A percentile compares a stretch with the other conserved stretches of the same genome.
phyloP scores from a whole-genome alignment of 2,888 invertebrate genomes.

The Athetis lepigone region DNA sequence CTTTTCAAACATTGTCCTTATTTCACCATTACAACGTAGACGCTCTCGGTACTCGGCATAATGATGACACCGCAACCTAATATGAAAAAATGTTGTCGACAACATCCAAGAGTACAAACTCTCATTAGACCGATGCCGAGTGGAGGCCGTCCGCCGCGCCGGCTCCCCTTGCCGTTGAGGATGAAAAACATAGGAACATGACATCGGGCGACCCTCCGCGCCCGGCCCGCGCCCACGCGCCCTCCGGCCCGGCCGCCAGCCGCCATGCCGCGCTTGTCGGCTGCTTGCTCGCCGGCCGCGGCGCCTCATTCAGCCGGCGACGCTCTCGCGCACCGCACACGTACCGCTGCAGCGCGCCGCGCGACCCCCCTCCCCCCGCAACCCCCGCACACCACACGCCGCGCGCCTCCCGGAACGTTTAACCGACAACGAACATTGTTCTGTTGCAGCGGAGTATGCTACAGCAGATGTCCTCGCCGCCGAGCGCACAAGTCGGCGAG shows the following conservation, averaged over 20 bases:
- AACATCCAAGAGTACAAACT: conserved; percentile 69
- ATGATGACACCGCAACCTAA: conserved; percentile 55
- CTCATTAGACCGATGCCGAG: conserved; percentile 74
- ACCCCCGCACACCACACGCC: conserved; percentile 72
- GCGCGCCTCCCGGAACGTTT: conserved; percentile 82
- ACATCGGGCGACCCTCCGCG: conserved; percentile 78
- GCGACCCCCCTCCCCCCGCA: conserved; percentile 64
- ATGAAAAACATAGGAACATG: conserved; percentile 82
- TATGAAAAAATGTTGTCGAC: conserved; percentile 65
- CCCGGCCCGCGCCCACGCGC: conserved; percentile 85
- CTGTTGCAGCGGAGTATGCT: conserved; percentile 90
- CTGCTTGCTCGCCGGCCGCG: conserved; percentile 67
- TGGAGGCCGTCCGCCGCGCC: conserved; percentile 72
- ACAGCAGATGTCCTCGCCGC: conserved; percentile 88
- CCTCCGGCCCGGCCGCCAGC: conserved; percentile 72
- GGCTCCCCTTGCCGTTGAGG: conserved; percentile 74
- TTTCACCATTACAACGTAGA: conserved; percentile 25
- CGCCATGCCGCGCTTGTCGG: conserved; percentile 77
- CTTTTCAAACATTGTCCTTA: conserved; percentile 28
- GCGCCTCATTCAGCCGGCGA: conserved; percentile 87
- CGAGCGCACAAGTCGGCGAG: conserved; percentile 88
- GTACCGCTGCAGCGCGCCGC: conserved; percentile 74
- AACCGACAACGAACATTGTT: conserved; percentile 88
- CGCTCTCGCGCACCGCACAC: conserved; percentile 88
- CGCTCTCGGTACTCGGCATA: conserved; percentile 30